Conservation (phyloP, 2,797 vertebrate genomes). For the Antennarius maculatus region DNA sequence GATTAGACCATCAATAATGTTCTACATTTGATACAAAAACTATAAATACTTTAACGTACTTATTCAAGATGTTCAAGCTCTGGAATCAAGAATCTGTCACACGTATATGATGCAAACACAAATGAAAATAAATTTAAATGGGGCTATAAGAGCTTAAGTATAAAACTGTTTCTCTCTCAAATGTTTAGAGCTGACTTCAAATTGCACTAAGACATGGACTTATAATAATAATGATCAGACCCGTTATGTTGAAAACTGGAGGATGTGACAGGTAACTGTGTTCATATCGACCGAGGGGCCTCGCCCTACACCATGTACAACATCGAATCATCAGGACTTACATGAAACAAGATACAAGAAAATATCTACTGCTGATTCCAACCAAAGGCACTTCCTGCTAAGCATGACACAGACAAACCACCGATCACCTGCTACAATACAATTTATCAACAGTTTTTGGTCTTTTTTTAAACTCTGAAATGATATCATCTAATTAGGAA, state of each 20-base stretch:
- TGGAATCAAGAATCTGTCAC: conserved; percentile 18
- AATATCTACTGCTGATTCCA: conserved; percentile 62
- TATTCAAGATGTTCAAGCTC: conserved; percentile 1
- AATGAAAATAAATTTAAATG: conserved; percentile 30
- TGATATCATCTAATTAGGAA: conserved; percentile 1
- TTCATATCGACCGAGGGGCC: conserved; percentile 13
- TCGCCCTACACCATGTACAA: conserved; percentile 2
- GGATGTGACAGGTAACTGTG: conserved; percentile 7
- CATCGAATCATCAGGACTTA: conserved; percentile 26
- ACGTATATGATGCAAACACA: conserved; percentile 12
- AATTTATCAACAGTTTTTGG: conserved; percentile 70
- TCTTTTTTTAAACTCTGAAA: conserved; percentile 53
- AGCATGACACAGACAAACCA: conserved; percentile 81
- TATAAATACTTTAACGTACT: neutral
- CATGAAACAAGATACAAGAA: conserved; percentile 30
- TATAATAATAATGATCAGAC: conserved; percentile 23
- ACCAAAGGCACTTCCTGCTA: conserved; percentile 96
- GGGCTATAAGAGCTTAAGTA: conserved; percentile 14
- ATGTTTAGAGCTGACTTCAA: conserved; percentile 15
- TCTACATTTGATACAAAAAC: neutral
- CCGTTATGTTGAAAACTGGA: conserved; percentile 10
- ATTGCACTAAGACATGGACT: conserved; percentile 20
- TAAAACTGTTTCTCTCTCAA: neutral
- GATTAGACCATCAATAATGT: neutral
- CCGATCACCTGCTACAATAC: conserved; percentile 54